Percentiles rank a stretch among this genome's conserved stretches.
Evolutionary conservation across 2,888 invertebrate species (phyloP).

Genomic region (Diplazon laetatorius): DNA sequence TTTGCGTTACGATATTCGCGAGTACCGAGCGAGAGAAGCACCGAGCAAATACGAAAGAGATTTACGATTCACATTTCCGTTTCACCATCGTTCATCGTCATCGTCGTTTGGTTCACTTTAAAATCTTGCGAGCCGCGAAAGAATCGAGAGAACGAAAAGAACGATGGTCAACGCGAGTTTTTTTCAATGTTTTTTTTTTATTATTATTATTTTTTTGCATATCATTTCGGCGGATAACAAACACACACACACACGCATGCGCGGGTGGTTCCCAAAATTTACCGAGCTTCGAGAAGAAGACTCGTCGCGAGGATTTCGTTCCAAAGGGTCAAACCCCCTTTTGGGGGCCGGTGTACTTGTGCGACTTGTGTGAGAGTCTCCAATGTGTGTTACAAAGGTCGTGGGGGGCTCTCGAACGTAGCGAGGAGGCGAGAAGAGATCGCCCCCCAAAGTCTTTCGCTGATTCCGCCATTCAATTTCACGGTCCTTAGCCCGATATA

Average conservation of each 20-base stretch:
- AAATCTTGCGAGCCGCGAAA: constrained; percentile 20
- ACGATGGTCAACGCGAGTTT: constrained; percentile 2
- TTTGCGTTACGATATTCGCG: constrained; percentile 64
- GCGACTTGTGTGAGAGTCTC: too few species aligned
- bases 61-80: constrained; percentile 69
- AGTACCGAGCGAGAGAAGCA: constrained; percentile 48
- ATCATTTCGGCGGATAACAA: constrained; percentile 13
- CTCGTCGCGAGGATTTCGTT: constrained; percentile 69
- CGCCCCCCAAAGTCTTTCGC: constrained; percentile 61
- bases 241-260: too few species aligned
- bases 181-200: constrained; percentile 19
- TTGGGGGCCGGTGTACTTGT: too few species aligned
- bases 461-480: constrained; percentile 79
- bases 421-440: constrained; percentile 44
- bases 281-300: constrained; percentile 66
- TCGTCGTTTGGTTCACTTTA: constrained; percentile 10
- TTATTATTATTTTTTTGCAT: too few species aligned
- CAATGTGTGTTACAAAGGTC: constrained; percentile 44
- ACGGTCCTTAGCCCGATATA: constrained; percentile 78
- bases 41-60: constrained; percentile 70
- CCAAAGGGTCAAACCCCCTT: constrained; percentile 22
- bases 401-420: constrained; percentile 30
- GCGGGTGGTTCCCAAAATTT: constrained; percentile 74
- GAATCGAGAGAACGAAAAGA: constrained; percentile 50
- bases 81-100: constrained; percentile 49